phyloP scores from a whole-genome alignment of 92 coral and sea anemone genomes.

The Actinostola sp. region DNA sequence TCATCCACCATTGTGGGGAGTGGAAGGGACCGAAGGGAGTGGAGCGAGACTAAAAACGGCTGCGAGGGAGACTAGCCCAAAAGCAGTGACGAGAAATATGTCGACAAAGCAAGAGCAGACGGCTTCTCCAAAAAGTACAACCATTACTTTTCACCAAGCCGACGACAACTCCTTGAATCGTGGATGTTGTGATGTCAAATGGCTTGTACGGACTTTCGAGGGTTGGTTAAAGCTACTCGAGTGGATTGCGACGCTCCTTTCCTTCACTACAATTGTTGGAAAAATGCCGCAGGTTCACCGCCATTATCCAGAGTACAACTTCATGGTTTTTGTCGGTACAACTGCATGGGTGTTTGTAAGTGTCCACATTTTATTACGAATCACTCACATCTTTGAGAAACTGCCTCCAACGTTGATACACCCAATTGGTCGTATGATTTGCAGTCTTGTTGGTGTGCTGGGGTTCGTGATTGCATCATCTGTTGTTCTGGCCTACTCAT shows the following conservation, averaged over 20 bases:
- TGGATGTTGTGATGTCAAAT: conserved; percentile 42
- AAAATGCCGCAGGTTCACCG: not conserved
- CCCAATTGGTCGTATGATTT: conserved; percentile 47
- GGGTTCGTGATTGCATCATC: conserved; percentile 65
- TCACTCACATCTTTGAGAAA: conserved; percentile 70
- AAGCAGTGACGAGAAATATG: too few species aligned
- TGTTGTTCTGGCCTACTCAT: conserved; percentile 46
- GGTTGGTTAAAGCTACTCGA: conserved; percentile 67
- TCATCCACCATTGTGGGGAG: too few species aligned
- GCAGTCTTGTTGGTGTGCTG: conserved; percentile 55
- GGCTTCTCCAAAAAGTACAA: too few species aligned
- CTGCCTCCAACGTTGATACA: conserved; percentile 67
- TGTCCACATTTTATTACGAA: conserved; percentile 69
- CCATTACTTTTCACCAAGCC: too few species aligned
- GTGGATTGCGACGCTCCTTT: conserved; percentile 58
- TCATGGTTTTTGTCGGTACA: conserved; percentile 76
- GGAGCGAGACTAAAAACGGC: too few species aligned
- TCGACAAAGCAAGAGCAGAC: too few species aligned
- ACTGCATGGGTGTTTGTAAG: conserved; percentile 72
- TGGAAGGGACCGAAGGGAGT: too few species aligned
- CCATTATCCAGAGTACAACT: conserved; percentile 48
- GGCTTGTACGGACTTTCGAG: conserved; percentile 62
- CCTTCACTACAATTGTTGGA: conserved; percentile 53
- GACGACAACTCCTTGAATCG: conserved; percentile 4
- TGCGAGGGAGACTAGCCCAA: too few species aligned